A percentile compares a stretch with the other conserved stretches of the same genome.
These are phyloP conservation scores for Campoplex nolae DNA, from an alignment of 2,888 invertebrate species.

Conservation along the genomic window DNA sequence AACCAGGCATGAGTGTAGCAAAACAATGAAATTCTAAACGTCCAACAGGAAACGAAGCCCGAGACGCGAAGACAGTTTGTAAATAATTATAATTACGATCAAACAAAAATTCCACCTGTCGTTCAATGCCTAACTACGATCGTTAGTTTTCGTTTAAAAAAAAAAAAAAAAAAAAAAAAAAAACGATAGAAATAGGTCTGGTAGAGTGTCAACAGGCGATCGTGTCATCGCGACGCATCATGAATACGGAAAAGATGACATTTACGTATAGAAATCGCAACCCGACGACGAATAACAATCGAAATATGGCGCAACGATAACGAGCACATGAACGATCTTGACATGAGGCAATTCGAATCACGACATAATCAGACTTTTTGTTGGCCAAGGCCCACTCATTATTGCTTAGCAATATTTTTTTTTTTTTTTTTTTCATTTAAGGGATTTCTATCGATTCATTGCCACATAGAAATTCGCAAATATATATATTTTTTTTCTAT, in stretches of 20 bases:
- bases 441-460: not conserved
- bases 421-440: not conserved
- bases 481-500: not conserved
- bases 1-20: constrained; percentile 9
- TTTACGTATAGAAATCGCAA: constrained; percentile 27
- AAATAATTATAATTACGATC: constrained; percentile 15
- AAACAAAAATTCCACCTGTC: constrained; percentile 17
- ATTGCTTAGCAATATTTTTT: not conserved
- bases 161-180: not conserved
- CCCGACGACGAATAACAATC: constrained; percentile 55
- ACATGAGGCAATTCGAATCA: constrained; percentile 47
- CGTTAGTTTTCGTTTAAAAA: constrained; percentile 37
- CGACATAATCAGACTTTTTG: constrained; percentile 14
- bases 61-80: constrained; percentile 28
- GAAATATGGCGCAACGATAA: constrained; percentile 61
- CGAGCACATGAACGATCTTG: constrained; percentile 47
- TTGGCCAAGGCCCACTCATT: not conserved
- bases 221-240: constrained; percentile 33
- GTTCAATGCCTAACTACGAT: not conserved
- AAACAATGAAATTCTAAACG: constrained; percentile 22
- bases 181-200: not conserved
- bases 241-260: constrained; percentile 53
- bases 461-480: not conserved
- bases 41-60: constrained; percentile 20
- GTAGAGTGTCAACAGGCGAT: constrained; percentile 15